Evolutionary conservation across 1,140 invertebrate genomes (phyloP), one percentile per base, ranked within the genome.

Genomic region (Trichogramma pretiosum): DNA sequence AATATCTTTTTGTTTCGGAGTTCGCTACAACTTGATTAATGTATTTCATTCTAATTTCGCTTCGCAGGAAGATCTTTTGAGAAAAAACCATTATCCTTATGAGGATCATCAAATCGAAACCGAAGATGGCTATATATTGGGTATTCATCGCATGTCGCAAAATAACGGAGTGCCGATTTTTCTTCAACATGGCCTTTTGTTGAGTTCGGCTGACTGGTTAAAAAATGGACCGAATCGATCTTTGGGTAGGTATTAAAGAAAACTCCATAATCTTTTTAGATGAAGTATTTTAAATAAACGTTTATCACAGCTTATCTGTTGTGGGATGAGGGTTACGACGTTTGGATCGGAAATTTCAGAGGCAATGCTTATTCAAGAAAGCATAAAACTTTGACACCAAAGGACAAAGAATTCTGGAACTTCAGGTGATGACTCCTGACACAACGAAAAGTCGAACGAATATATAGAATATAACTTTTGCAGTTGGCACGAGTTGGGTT

Each of bases 291-390:
- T 28, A 28, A 11, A 28, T 28, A 28, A n/a, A n/a, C n/a, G n/a
- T 28, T 5, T 28, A 28, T 28, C 24, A 28, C 56, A 80, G 79
- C 69, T 19, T 82, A 78, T 53, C 66, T 78, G 18, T 64, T 88
- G 47, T 80, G 80, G 2, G 84, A 89, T 56, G 61, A 67, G 11
- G 80, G 80, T 0, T 81, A 76, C 48, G 82, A 84, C 60, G 79
- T 84, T 0, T 84, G 80, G 80, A 50, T 83, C 17, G 75, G 74
- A 5, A 83, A 83, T 57, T 67, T 75, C 46, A 72, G 84, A 57
- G 83, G 84, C 2, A 85, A 82, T 49, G 62, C 70, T 2, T 85
- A 85, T 55, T 81, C 81, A 0, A 66, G 74, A 34, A 72, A 74
- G 33, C 81, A 84, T 59, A 70, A 63, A 1, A 64, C 52, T 5